Conservation (phyloP, 1,140 invertebrate species). For the Saccostrea cuccullata region DNA sequence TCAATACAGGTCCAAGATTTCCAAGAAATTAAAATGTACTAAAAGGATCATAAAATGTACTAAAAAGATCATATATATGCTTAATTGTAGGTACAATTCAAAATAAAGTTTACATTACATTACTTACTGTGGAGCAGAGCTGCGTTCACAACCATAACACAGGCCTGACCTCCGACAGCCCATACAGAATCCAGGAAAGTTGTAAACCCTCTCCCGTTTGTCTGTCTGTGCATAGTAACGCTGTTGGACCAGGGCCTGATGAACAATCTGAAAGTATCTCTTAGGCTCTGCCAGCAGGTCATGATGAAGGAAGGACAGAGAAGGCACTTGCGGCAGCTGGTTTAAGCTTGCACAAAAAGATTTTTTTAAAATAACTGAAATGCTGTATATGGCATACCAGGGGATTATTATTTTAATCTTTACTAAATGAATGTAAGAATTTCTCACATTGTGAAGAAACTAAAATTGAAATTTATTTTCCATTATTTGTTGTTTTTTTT, state of each 20-base stretch:
- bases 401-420: too few species aligned
- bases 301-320: constrained; percentile 64
- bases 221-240: constrained; percentile 54
- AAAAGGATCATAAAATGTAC: too few species aligned
- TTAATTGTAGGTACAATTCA: too few species aligned
- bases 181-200: constrained; percentile 65
- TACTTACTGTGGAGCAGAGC: constrained; percentile 66
- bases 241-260: constrained; percentile 62
- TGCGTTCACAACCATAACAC: constrained; percentile 68
- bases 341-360: constrained; percentile 46
- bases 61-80: too few species aligned
- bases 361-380: not conserved
- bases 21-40: too few species aligned
- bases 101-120: not conserved
- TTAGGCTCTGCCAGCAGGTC: constrained; percentile 59
- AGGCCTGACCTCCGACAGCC: constrained; percentile 62
- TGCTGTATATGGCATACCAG: too few species aligned
- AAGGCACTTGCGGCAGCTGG: constrained; percentile 59
- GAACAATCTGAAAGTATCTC: constrained; percentile 63
- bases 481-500: not conserved
- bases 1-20: too few species aligned
- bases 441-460: too few species aligned
- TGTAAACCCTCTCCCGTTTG: constrained; percentile 56
- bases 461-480: too few species aligned
- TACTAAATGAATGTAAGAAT: not conserved